Evolutionary conservation across 1,140 invertebrate genomes (phyloP), one percentile per base, ranked within the genome.

Genomic region (Helicoverpa armigera): DNA sequence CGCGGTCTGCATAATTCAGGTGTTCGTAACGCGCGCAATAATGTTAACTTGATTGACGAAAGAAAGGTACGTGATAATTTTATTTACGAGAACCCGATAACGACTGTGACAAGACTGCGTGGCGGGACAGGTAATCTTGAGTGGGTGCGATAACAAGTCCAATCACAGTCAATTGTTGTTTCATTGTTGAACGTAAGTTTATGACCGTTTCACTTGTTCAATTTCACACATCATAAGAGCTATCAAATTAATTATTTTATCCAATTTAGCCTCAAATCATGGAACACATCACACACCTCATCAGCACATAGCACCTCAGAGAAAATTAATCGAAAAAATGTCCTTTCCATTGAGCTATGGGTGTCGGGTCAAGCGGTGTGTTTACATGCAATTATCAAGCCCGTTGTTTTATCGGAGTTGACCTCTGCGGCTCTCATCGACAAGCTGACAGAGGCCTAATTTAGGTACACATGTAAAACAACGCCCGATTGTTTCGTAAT

Each of bases 331-430:
- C 23, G 5, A 9, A 60, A n/a, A 60, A 67, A 18, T 72, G 67
- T n/a, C 74, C 16, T 61, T 72, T 82, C 80, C 74, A 77, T 29
- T 63, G 54, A 70, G 43, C 56, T 58, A 70, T 48, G 16, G 74
- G 12, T 65, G 48, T 53, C 3, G 51, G 65, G 31, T 70, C 73
- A 58, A 67, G 18, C 65, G 77, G 56, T 75, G 14, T 85, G 83
- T 88, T 84, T 86, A 85, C 86, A 84, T 81, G 80, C 81, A 85
- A 86, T 87, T 89, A 88, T 89, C 87, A 83, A 83, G 70, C 82
- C 67, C 79, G 81, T 79, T 83, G 78, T 72, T 82, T 83, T 84
- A 85, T 85, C 88, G 81, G 83, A 78, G 53, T 29, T 83, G 82
- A 86, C 83, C 80, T 81, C 77, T 84, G 76, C 60, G 84, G 82